Conservation (phyloP, 2,888 invertebrate species). For the Cerceris rybyensis region DNA sequence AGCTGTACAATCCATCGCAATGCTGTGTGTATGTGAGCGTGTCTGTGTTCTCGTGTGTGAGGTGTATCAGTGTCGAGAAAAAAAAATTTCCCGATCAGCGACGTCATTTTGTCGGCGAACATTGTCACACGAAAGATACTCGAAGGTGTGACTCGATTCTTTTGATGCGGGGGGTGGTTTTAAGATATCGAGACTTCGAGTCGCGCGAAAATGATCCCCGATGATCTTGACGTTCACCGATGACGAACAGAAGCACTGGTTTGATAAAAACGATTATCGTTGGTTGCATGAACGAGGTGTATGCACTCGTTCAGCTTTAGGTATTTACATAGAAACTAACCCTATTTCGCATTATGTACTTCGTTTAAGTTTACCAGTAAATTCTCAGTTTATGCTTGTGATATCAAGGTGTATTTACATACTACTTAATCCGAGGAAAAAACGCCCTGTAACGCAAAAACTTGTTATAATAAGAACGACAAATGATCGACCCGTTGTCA, state of each 20-base stretch:
- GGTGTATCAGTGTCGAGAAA: conserved; percentile 70
- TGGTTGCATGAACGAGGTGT: conserved; percentile 79
- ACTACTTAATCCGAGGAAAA: conserved; percentile 80
- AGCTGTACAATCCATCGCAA: conserved; percentile 78
- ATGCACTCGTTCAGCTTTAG: conserved; percentile 73
- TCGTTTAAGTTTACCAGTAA: conserved; percentile 77
- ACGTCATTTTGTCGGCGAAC: conserved; percentile 50
- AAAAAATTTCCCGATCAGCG: conserved; percentile 75
- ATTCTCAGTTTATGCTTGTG: conserved; percentile 78
- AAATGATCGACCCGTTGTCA: conserved; percentile 74
- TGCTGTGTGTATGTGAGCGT: conserved; percentile 72
- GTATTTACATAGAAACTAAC: conserved; percentile 80
- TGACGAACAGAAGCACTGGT: conserved; percentile 77
- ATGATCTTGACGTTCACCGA: conserved; percentile 62
- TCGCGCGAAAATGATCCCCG: conserved; percentile 45
- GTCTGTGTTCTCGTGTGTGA: conserved; percentile 66
- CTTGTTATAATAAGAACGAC: conserved; percentile 70
- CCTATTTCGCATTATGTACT: conserved; percentile 79
- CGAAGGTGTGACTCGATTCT: not conserved
- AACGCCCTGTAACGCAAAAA: conserved; percentile 75
- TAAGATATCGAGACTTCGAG: not conserved
- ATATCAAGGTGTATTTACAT: conserved; percentile 81
- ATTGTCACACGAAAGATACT: conserved; percentile 18
- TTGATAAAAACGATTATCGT: conserved; percentile 79
- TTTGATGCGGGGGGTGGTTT: not conserved